A percentile compares a stretch with the other conserved stretches of the same genome.
phyloP scores from a whole-genome alignment of 2,888 invertebrate species.

The Raillietiella orientalis region DNA sequence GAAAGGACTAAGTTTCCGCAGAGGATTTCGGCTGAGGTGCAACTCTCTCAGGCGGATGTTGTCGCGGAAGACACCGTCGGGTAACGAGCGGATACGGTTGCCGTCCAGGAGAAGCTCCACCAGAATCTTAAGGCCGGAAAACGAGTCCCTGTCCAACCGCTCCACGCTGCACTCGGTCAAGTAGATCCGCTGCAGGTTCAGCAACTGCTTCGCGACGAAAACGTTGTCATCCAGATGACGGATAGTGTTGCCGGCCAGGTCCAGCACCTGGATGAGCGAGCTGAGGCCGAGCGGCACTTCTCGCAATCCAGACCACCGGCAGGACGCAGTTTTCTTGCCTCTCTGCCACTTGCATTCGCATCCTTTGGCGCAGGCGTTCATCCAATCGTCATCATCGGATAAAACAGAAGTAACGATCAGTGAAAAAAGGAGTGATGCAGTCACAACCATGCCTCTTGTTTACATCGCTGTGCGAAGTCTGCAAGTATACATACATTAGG shows the following conservation, averaged over 20 bases:
- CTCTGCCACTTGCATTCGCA: no score
- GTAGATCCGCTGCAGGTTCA: constrained; percentile 53
- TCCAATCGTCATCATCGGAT: no score
- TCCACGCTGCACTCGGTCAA: constrained; percentile 37
- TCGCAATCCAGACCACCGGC: no score
- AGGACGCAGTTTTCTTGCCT: no score
- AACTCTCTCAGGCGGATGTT: constrained; percentile 47
- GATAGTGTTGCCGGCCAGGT: constrained; percentile 46
- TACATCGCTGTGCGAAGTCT: no score
- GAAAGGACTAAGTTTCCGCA: constrained; percentile 35
- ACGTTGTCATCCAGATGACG: no score
- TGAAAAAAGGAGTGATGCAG: no score
- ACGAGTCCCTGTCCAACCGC: constrained; percentile 48
- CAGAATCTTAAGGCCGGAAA: constrained; percentile 46
- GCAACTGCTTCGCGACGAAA: constrained; percentile 25
- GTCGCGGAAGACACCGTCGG: constrained; percentile 14
- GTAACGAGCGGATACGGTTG: constrained; percentile 40
- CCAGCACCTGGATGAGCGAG: constrained; percentile 65
- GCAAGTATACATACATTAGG: no score
- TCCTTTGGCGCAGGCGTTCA: no score
- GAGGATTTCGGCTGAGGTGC: constrained; percentile 45
- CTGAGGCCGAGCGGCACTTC: no score
- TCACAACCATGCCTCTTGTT: no score
- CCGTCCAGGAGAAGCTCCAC: constrained; percentile 59
- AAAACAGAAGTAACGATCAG: no score